Percentiles rank a stretch among this genome's conserved stretches.
Conservation (phyloP, 2,113 vertebrate species). For the Eptesicus fuscus region DNA sequence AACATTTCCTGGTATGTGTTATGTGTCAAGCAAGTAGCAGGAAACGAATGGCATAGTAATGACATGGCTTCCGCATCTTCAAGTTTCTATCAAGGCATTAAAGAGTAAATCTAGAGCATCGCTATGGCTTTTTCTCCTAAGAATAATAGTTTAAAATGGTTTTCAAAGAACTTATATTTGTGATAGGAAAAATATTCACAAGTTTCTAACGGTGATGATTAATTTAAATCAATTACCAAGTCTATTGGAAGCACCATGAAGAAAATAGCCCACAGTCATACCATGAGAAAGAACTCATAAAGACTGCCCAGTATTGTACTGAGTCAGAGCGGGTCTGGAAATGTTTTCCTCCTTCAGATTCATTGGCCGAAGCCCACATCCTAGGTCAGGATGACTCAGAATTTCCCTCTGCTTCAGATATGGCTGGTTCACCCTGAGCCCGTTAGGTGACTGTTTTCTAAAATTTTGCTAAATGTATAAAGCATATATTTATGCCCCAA, state of each 20-base stretch:
- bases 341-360: not conserved
- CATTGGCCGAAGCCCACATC: not conserved
- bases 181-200: conserved; percentile 1
- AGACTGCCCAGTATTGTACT: not conserved
- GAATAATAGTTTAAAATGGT: not conserved
- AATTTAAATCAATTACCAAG: not conserved
- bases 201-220: not conserved
- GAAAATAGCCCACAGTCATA: not conserved
- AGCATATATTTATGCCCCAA: conserved; percentile 40
- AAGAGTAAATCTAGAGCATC: conserved; percentile 2
- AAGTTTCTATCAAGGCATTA: not conserved
- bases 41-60: not conserved
- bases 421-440: not conserved
- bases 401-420: not conserved
- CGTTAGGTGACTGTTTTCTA: not conserved
- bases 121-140: not conserved
- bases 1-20: not conserved
- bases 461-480: conserved; percentile 3
- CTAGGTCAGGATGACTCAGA: not conserved
- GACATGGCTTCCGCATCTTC: not conserved
- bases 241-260: not conserved
- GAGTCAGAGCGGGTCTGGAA: conserved; percentile 25
- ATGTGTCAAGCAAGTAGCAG: not conserved
- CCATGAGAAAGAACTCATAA: not conserved
- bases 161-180: conserved; percentile 24